Evolutionary conservation across 2,797 vertebrate genomes (phyloP).

Genomic region (Chromis chromis): DNA sequence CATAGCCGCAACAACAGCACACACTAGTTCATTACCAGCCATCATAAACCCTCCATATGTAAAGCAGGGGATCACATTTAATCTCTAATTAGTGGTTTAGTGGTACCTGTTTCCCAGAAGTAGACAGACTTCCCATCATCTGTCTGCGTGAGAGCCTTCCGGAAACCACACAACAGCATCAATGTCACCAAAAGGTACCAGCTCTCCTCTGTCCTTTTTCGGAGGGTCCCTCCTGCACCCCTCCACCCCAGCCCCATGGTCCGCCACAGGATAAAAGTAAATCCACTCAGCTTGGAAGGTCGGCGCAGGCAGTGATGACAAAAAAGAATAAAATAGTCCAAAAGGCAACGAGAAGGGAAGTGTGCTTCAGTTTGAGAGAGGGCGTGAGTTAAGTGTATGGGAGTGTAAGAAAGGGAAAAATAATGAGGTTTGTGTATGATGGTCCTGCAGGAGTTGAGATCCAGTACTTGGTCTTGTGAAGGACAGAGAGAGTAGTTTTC

Average conservation of each 20-base stretch:
- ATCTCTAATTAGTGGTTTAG: conserved; percentile 51
- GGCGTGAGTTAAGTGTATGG: conserved; percentile 29
- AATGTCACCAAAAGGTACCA: conserved; percentile 80
- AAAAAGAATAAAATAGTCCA: conserved; percentile 33
- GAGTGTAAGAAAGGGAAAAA: conserved; percentile 32
- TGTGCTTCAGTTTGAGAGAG: conserved; percentile 43
- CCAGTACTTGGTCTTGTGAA: conserved; percentile 57
- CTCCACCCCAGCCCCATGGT: conserved; percentile 88
- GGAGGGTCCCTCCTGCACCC: conserved; percentile 70
- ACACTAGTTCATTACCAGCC: conserved; percentile 32
- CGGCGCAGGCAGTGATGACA: conserved; percentile 35
- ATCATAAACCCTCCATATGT: conserved; percentile 40
- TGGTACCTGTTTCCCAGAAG: conserved; percentile 95
- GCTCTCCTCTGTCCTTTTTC: conserved; percentile 67
- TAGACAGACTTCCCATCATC: conserved; percentile 90
- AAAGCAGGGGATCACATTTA: conserved; percentile 48
- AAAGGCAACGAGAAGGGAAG: conserved; percentile 51
- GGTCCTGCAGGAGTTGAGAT: conserved; percentile 72
- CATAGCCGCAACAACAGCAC: conserved; percentile 15
- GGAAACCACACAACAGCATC: conserved; percentile 84
- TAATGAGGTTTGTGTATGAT: conserved; percentile 33
- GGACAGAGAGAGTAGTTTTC: conserved; percentile 57
- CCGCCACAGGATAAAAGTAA: conserved; percentile 80
- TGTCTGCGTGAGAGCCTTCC: conserved; percentile 83
- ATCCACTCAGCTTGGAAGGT: conserved; percentile 80